Conservation (phyloP, 1,140 invertebrate species). For the Pectinophora gossypiella region DNA sequence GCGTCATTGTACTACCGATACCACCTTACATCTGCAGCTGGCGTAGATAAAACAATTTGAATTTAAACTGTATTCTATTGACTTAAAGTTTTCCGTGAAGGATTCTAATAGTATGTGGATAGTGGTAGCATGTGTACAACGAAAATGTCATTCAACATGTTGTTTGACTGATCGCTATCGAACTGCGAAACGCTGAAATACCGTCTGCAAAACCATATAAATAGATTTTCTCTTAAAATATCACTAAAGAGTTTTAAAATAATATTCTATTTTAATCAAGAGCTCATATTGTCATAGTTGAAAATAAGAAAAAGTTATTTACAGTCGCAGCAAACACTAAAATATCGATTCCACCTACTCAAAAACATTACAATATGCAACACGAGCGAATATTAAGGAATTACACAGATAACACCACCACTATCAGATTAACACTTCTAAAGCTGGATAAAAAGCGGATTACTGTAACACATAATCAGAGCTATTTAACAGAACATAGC, state of each 20-base stretch:
- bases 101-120: neutral
- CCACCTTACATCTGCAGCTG: neutral
- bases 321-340: too few relatives aligned
- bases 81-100: neutral
- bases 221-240: too few relatives aligned
- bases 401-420: neutral
- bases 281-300: too few relatives aligned
- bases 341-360: too few relatives aligned
- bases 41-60: neutral
- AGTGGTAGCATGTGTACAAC: slow-evolving; percentile 9
- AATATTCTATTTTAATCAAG: too few relatives aligned
- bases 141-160: slow-evolving; percentile 14
- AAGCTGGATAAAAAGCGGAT: neutral
- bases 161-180: slow-evolving; percentile 14
- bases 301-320: too few relatives aligned
- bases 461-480: slow-evolving; percentile 2
- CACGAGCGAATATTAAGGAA: neutral
- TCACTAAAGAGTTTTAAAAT: too few relatives aligned
- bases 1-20: neutral
- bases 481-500: neutral
- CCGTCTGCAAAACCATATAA: neutral
- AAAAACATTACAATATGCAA: too few relatives aligned
- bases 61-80: neutral
- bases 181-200: neutral
- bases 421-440: neutral